phyloP scores from a whole-genome alignment of 2,113 vertebrate genomes.

The Pteruthius melanotis region DNA sequence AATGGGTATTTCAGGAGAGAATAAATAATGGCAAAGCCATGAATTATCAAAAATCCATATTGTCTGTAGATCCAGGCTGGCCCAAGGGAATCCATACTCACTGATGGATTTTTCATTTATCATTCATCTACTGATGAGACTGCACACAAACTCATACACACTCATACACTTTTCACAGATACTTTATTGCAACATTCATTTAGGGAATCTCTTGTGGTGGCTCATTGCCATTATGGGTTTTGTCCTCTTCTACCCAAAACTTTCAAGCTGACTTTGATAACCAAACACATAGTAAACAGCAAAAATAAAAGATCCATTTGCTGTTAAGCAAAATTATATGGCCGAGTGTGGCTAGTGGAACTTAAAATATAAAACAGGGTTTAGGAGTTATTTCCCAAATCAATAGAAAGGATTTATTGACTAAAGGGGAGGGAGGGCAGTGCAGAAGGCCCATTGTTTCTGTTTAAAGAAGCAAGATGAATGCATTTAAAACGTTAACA shows the following conservation, averaged over 20 bases:
- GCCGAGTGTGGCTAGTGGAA: slow-evolving; percentile 55
- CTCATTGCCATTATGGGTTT: slow-evolving; percentile 35
- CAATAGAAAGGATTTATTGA: slow-evolving; percentile 70
- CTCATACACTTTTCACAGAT: slow-evolving; percentile 1
- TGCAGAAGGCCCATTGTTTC: slow-evolving; percentile 61
- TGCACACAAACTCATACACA: too few species aligned
- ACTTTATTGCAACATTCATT: slow-evolving; percentile 56
- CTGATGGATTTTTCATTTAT: slow-evolving; percentile 67
- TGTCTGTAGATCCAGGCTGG: slow-evolving; percentile 60
- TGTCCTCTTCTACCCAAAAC: slow-evolving; percentile 40
- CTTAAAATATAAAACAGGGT: slow-evolving; percentile 69
- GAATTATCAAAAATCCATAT: slow-evolving; percentile 75
- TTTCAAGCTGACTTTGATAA: slow-evolving; percentile 57
- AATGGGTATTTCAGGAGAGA: slow-evolving; percentile 61
- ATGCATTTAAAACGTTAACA: slow-evolving; percentile 70
- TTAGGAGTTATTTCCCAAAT: slow-evolving; percentile 67
- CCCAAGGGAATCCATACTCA: slow-evolving; percentile 64
- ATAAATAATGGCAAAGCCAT: slow-evolving; percentile 63
- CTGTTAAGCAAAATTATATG: slow-evolving; percentile 70
- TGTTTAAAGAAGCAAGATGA: slow-evolving; percentile 68
- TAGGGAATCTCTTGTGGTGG: slow-evolving; percentile 53
- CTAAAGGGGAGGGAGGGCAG: slow-evolving; percentile 37
- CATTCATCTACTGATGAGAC: slow-evolving; percentile 64
- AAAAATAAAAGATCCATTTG: slow-evolving; percentile 64
- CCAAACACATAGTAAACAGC: slow-evolving; percentile 58